These are phyloP conservation scores for Rhamphomyia laevipes DNA, from an alignment of 2,888 invertebrate species.

Conservation along the genomic window DNA sequence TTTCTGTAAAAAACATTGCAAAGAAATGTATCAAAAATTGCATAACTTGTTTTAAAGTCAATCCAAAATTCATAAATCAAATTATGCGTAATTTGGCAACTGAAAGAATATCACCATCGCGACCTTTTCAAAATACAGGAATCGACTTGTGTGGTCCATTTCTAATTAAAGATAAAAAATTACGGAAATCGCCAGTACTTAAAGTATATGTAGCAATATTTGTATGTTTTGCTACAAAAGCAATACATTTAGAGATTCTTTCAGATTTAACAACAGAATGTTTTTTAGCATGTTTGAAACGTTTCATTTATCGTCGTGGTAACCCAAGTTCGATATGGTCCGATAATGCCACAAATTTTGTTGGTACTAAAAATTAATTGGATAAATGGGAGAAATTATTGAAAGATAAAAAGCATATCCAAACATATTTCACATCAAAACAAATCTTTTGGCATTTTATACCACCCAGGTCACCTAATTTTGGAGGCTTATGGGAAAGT, in stretches of 20 bases:
- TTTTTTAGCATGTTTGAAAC: conserved; percentile 11
- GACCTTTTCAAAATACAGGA: conserved; percentile 9
- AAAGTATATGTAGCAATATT: conserved; percentile 15
- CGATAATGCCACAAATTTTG: conserved; percentile 5
- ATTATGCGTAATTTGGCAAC: conserved; percentile 15
- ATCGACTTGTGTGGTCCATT: conserved; percentile 12
- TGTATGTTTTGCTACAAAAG: conserved; percentile 14
- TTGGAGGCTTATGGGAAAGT: too few species aligned
- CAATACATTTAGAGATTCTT: conserved; percentile 15
- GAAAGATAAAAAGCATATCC: not conserved
- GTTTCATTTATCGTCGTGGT: conserved; percentile 11
- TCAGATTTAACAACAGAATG: conserved; percentile 10
- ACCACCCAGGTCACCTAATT: conserved; percentile 7
- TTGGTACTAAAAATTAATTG: not conserved
- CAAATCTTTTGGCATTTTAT: conserved; percentile 12
- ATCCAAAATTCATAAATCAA: conserved; percentile 12
- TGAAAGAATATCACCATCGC: conserved; percentile 4
- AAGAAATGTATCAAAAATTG: conserved; percentile 12
- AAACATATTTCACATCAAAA: not conserved
- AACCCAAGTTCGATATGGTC: conserved; percentile 9
- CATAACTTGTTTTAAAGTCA: conserved; percentile 11
- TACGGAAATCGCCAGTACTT: conserved; percentile 4
- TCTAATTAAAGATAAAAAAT: not conserved
- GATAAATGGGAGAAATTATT: not conserved
- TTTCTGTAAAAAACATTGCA: conserved; percentile 14